Evolutionary conservation across 37 sponge, comb jelly and placozoan species (phyloP).

Genomic region (Chondrosia reniformis): DNA sequence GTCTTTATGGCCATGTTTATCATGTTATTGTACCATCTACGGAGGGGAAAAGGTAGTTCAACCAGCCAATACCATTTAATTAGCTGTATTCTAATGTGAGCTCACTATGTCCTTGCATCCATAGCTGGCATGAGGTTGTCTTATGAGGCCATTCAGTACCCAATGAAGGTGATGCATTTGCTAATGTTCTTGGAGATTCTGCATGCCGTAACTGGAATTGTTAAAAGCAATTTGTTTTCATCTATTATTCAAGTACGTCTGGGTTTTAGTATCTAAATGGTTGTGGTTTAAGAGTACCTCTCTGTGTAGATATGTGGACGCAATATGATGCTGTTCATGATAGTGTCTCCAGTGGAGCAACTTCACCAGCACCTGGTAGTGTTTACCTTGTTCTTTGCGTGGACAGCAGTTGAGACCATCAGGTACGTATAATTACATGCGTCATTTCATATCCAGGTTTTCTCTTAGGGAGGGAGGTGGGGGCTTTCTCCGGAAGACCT

Average conservation of each 20-base stretch:
- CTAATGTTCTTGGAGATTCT: constrained; percentile 64
- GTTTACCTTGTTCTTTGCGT: constrained; percentile 60
- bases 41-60: no score
- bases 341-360: constrained; percentile 30
- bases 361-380: constrained; percentile 62
- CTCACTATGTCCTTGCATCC: no score
- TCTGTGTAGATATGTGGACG: constrained; percentile 62
- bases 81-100: no score
- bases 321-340: constrained; percentile 52
- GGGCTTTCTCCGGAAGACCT: neutral
- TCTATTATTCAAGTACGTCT: constrained; percentile 60
- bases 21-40: neutral
- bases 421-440: constrained; percentile 41
- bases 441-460: neutral
- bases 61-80: no score
- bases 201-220: constrained; percentile 55
- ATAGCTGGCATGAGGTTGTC: constrained; percentile 34
- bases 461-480: neutral
- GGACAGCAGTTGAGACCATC: constrained; percentile 72
- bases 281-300: no score
- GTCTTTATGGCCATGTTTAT: neutral
- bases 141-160: constrained; percentile 44
- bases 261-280: no score
- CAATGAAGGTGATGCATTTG: constrained; percentile 47
- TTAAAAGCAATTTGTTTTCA: constrained; percentile 49